These are phyloP conservation scores for Pseudoatta argentina DNA, from an alignment of 1,140 invertebrate species.

Conservation along the genomic window DNA sequence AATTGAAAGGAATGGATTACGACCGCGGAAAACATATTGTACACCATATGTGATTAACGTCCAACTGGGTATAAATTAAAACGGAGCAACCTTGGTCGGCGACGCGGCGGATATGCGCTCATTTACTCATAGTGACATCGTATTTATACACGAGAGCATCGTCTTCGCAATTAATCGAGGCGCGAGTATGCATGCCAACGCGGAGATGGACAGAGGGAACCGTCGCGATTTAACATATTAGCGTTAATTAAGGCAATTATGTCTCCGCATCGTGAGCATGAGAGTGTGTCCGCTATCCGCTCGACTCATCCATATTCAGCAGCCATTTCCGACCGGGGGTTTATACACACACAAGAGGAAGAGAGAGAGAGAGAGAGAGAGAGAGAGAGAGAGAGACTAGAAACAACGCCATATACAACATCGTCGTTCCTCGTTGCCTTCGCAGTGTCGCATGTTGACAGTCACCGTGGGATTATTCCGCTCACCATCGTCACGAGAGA, in stretches of 20 bases:
- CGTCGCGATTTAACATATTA: conserved; percentile 86
- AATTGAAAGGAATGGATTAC: conserved; percentile 43
- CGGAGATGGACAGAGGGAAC: conserved; percentile 81
- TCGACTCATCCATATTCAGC: conserved; percentile 85
- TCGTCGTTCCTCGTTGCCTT: conserved; percentile 18
- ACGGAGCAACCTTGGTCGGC: conserved; percentile 26
- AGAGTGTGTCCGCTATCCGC: conserved; percentile 83
- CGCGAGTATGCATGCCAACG: conserved; percentile 49
- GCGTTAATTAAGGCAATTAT: conserved; percentile 87
- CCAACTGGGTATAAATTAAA: conserved; percentile 46
- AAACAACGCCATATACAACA: conserved; percentile 32
- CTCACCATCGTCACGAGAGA: conserved; percentile 73
- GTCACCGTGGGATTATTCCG: conserved; percentile 81
- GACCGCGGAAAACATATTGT: neutral
- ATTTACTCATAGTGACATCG: conserved; percentile 80
- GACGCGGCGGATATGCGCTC: conserved; percentile 46
- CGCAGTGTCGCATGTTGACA: conserved; percentile 78
- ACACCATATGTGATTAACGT: conserved; percentile 18
- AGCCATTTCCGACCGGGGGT: conserved; percentile 81
- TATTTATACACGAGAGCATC: conserved; percentile 79
- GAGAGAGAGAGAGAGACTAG: conserved; percentile 23
- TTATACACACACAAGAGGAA: conserved; percentile 31
- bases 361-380: neutral
- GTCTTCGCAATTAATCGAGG: conserved; percentile 67
- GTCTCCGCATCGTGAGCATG: conserved; percentile 85